Evolutionary conservation across 2,113 vertebrate genomes (phyloP), one percentile per base, ranked within the genome.

Genomic region (Caranx melampygus): DNA sequence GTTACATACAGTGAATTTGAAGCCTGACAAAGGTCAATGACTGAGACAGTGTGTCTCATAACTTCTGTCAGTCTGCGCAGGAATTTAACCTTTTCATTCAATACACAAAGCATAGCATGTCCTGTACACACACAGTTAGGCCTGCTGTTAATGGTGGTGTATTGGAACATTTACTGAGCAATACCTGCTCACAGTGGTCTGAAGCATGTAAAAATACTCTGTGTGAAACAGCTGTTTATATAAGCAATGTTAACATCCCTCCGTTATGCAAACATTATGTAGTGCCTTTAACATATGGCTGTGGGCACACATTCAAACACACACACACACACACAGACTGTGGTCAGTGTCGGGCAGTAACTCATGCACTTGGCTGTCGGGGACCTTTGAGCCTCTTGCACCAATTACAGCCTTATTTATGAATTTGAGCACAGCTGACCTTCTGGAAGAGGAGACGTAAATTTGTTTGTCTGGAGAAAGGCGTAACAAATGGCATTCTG

Each of bases 341-440:
- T 58, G 77, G 76, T 79, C 72, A 42, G 74, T 72, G 86, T 78
- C 79, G 72, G 81, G 85, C 87, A 37, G 73, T 93, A 89, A 92
- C 72, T 93, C 88, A 78, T 64, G 66, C 62, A 21, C 73, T 37
- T 6, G 67, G 54, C 78, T 65, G 86, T 44, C 52, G 47, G 47
- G 69, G 84, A 84, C 74, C 82, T 91, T 85, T 79, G 79, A 78
- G 85, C 70, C 64, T 66, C 40, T 73, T 80, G 80, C 84, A 81
- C 88, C 90, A 89, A 90, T 93, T 90, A 93, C 87, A 49, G 79
- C 76, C 90, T 92, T 94, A 92, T 93, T 94, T 93, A 92, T 94
- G 90, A 91, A 91, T 92, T 82, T 86, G 88, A 89, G 86, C 87
- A 84, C 86, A 78, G 81, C 83, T 92, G 92, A 94, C 92, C 93